These are phyloP conservation scores for Dasysyrphus tricinctus DNA, from an alignment of 2,888 invertebrate genomes.

Conservation along the genomic window DNA sequence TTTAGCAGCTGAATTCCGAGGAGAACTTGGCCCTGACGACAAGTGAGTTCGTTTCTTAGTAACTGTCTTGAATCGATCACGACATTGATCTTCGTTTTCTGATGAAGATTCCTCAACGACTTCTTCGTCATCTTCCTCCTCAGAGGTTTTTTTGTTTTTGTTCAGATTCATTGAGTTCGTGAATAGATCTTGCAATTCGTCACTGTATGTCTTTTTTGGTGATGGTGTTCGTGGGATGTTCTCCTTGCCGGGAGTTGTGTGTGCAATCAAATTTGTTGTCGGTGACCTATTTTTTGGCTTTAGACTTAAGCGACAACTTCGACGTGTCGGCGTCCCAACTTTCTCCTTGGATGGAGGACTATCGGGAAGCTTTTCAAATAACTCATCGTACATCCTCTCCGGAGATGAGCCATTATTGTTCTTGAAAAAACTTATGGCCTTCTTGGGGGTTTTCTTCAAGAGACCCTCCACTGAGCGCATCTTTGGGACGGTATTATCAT, in stretches of 20 bases:
- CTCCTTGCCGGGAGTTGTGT: slow-evolving; percentile 18
- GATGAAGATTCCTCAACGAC: slow-evolving; percentile 61
- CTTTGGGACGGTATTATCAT: slow-evolving; percentile 62
- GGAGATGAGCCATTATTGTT: slow-evolving; percentile 46
- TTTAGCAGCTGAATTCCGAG: slow-evolving; percentile 72
- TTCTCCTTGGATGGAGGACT: slow-evolving; percentile 38
- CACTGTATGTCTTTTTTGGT: slow-evolving; percentile 50
- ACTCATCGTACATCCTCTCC: slow-evolving; percentile 64
- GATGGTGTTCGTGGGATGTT: slow-evolving; percentile 13
- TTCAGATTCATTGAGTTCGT: slow-evolving; percentile 80
- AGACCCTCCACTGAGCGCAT: slow-evolving; percentile 23
- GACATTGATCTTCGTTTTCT: slow-evolving; percentile 36
- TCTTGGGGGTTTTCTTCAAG: slow-evolving; percentile 20
- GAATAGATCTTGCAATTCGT: slow-evolving; percentile 80
- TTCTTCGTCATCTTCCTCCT: slow-evolving; percentile 44
- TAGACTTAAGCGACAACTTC: slow-evolving; percentile 42
- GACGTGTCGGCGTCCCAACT: slow-evolving; percentile 22
- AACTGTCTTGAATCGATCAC: slow-evolving; percentile 3
- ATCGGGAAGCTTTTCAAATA: slow-evolving; percentile 64
- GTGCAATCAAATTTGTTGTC: slow-evolving; percentile 72
- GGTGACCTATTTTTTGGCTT: slow-evolving; percentile 45
- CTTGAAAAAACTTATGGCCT: slow-evolving; percentile 56
- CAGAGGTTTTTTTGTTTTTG: slow-evolving; percentile 64
- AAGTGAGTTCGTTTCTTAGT: slow-evolving; percentile 71
- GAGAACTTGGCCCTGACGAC: background rate